phyloP scores from a whole-genome alignment of 2,113 vertebrate species.

The Cnemophilus loriae region DNA sequence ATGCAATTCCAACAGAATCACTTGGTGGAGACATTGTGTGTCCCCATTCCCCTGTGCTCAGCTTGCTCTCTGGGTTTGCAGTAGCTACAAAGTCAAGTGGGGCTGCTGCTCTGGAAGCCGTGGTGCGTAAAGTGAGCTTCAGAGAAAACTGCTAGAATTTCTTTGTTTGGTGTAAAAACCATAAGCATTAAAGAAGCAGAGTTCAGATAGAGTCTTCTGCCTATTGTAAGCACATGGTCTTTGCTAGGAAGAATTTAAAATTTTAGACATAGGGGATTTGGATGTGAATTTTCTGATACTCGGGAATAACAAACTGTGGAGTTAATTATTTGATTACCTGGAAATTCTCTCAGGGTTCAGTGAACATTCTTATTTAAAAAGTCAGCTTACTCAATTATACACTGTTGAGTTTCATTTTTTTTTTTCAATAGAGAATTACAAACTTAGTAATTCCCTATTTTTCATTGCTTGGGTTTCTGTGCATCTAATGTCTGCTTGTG shows the following conservation, averaged over 20 bases:
- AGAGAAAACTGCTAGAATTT: background rate
- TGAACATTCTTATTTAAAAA: background rate
- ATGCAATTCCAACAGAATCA: background rate
- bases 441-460: background rate
- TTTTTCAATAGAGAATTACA: background rate
- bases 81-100: background rate
- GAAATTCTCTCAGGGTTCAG: background rate
- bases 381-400: background rate
- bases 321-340: background rate
- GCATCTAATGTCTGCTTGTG: background rate
- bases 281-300: background rate
- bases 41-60: background rate
- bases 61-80: background rate
- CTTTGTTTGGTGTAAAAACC: background rate
- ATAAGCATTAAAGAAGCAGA: background rate
- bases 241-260: background rate
- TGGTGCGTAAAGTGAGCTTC: background rate
- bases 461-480: background rate
- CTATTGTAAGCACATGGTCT: background rate
- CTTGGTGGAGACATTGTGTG: background rate
- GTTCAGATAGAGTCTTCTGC: background rate
- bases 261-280: background rate
- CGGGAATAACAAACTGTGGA: background rate
- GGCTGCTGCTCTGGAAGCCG: background rate
- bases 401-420: background rate